phyloP scores from a whole-genome alignment of 2,797 vertebrate genomes.

The Petrocephalus schoutedeni region DNA sequence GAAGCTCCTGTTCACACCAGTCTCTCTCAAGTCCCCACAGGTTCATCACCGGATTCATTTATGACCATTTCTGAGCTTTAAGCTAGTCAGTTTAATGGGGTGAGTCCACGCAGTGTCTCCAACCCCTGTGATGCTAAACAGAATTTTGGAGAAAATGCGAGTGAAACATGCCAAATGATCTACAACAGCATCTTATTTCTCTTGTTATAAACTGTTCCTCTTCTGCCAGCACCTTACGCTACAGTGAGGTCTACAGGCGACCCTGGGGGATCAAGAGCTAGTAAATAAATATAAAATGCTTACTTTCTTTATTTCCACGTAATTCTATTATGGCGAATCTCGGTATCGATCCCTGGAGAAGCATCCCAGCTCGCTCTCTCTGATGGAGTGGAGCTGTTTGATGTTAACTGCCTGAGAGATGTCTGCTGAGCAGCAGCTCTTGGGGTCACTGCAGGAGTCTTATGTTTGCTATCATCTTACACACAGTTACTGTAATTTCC shows the following conservation, averaged over 20 bases:
- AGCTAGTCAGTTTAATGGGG: not conserved
- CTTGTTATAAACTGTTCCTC: not conserved
- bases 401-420: not conserved
- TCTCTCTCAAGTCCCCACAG: not conserved
- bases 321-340: slow-evolving; percentile 18
- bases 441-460: not conserved
- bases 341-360: slow-evolving; percentile 4
- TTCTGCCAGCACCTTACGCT: not conserved
- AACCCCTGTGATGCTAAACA: not conserved
- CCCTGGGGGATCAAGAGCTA: not conserved
- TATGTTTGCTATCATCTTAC: not conserved
- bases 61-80: not conserved
- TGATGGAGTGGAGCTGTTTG: not conserved
- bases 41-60: not conserved
- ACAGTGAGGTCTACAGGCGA: not conserved
- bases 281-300: slow-evolving; percentile 18
- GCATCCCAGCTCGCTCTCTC: not conserved
- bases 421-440: not conserved
- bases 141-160: not conserved
- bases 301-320: not conserved
- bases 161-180: not conserved
- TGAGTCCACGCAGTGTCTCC: not conserved
- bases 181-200: not conserved
- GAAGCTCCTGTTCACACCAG: not conserved
- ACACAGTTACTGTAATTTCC: not conserved